These are phyloP conservation scores for Cichladusa arquata DNA, from an alignment of 2,113 vertebrate genomes.

Conservation along the genomic window DNA sequence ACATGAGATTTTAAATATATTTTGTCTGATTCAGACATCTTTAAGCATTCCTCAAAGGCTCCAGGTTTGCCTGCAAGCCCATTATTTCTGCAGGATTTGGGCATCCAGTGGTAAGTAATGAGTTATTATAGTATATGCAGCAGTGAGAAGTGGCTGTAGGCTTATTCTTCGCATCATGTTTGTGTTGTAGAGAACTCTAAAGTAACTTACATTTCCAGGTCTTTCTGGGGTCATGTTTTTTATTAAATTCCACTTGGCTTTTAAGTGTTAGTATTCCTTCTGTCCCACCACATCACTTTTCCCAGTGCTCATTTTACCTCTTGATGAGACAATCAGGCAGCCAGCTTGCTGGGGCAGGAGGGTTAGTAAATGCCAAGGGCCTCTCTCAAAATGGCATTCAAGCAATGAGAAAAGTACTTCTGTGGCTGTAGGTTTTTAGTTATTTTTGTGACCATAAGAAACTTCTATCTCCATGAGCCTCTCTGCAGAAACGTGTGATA, in stretches of 20 bases:
- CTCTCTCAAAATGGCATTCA: background rate
- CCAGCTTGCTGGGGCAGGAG: background rate
- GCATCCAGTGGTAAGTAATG: background rate
- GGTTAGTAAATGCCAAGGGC: background rate
- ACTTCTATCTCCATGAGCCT: background rate
- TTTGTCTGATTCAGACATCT: conserved; percentile 4
- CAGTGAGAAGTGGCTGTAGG: background rate
- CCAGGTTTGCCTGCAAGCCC: background rate
- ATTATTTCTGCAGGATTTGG: background rate
- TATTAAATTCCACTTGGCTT: background rate
- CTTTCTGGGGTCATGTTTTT: background rate
- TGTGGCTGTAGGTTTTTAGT: background rate
- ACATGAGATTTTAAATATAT: background rate
- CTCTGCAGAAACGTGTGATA: background rate
- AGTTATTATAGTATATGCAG: background rate
- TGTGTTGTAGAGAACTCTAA: background rate
- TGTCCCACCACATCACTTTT: background rate
- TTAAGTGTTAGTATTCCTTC: background rate
- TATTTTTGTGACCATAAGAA: background rate
- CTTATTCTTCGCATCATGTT: background rate
- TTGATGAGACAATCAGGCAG: background rate
- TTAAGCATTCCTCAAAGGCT: background rate
- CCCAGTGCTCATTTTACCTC: background rate
- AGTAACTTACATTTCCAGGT: background rate
- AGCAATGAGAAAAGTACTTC: background rate